phyloP scores from a whole-genome alignment of 2,888 invertebrate genomes.

The Camptogramma bilineatum region DNA sequence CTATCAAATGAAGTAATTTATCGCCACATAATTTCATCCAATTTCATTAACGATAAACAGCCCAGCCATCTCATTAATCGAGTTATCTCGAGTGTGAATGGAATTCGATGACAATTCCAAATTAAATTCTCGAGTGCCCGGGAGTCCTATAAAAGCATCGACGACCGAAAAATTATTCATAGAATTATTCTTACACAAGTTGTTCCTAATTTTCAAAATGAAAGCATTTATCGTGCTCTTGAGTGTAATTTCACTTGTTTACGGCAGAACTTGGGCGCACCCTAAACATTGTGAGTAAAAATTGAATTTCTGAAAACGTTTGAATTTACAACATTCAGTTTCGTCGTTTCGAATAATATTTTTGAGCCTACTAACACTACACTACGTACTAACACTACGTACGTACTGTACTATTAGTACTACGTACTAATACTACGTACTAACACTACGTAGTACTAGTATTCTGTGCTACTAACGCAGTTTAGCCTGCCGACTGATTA shows the following conservation, averaged over 20 bases:
- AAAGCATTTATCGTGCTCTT: slow-evolving; percentile 58
- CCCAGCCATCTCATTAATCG: slow-evolving; percentile 35
- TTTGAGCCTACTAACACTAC: not conserved
- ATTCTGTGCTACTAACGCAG: too few species aligned
- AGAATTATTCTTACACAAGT: slow-evolving; percentile 44
- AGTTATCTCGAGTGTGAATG: slow-evolving; percentile 49
- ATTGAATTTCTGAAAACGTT: slow-evolving; percentile 21
- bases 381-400: too few species aligned
- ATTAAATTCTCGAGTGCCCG: slow-evolving; percentile 54
- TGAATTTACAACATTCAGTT: slow-evolving; percentile 6
- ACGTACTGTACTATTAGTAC: too few species aligned
- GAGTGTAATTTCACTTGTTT: slow-evolving; percentile 56
- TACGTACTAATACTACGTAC: too few species aligned
- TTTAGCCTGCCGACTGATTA: too few species aligned
- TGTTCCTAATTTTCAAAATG: slow-evolving; percentile 54
- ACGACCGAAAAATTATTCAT: slow-evolving; percentile 31
- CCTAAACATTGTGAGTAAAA: slow-evolving; percentile 54
- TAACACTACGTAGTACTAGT: too few species aligned
- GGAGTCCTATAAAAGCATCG: slow-evolving; percentile 52
- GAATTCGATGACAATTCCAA: slow-evolving; percentile 44
- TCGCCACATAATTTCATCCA: slow-evolving; percentile 28
- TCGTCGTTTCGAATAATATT: slow-evolving; percentile 3
- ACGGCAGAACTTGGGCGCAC: slow-evolving; percentile 56
- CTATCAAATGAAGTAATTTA: not conserved
- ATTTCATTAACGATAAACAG: slow-evolving; percentile 41